phyloP scores from a whole-genome alignment of 2,797 vertebrate genomes.

The Trachops cirrhosus region DNA sequence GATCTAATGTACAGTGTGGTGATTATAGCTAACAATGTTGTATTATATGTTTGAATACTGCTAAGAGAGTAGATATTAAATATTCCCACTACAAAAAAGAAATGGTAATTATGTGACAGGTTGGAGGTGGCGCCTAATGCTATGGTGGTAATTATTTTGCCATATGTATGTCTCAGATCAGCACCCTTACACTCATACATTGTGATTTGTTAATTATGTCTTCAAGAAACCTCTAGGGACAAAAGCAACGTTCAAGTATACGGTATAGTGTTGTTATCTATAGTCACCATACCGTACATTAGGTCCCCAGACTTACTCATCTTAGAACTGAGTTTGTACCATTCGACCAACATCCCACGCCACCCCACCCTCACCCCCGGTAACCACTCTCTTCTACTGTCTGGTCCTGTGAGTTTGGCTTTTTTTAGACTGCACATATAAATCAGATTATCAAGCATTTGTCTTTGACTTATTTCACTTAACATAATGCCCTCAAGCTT shows the following conservation, averaged over 20 bases:
- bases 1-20: neutral
- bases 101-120: neutral
- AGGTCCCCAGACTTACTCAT: neutral
- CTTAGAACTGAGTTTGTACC: neutral
- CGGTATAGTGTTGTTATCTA: neutral
- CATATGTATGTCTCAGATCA: neutral
- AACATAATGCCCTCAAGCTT: neutral
- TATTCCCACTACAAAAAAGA: neutral
- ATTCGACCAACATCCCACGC: neutral
- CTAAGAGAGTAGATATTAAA: neutral
- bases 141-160: neutral
- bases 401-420: neutral
- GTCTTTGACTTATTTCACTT: neutral
- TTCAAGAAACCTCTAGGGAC: neutral
- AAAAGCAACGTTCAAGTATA: neutral
- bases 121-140: neutral
- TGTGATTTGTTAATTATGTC: neutral
- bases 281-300: neutral
- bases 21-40: neutral
- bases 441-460: neutral
- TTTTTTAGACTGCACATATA: neutral
- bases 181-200: neutral
- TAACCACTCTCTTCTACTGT: neutral
- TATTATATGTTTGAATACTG: neutral
- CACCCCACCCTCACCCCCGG: neutral